Percentiles rank a stretch among this genome's conserved stretches.
Evolutionary conservation across 2,113 vertebrate species (phyloP).

Genomic region (Phrynocephalus versicolor): DNA sequence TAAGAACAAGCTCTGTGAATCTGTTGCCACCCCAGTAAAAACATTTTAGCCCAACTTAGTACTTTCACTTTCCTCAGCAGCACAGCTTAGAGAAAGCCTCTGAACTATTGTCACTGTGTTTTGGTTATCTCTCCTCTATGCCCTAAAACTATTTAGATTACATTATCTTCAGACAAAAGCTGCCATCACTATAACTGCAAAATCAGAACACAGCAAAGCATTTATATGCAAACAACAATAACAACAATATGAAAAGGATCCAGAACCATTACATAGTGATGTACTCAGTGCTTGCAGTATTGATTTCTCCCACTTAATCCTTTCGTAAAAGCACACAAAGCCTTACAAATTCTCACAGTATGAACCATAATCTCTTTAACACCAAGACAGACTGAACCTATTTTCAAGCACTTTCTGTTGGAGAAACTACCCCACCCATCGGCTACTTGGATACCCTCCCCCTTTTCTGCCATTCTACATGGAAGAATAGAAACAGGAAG

Average conservation of each 20-base stretch:
- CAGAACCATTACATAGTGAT: constrained; percentile 20
- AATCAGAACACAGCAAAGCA: constrained; percentile 13
- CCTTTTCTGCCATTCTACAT: constrained; percentile 31
- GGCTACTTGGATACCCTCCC: background rate
- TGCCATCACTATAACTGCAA: constrained; percentile 35
- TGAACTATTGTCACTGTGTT: background rate
- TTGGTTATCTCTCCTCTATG: background rate
- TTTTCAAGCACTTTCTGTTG: constrained; percentile 57
- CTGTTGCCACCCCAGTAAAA: background rate
- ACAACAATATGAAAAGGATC: constrained; percentile 44
- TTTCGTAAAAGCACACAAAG: constrained; percentile 60
- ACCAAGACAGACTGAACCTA: constrained; percentile 36
- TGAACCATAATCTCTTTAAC: constrained; percentile 66
- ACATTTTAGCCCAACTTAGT: background rate
- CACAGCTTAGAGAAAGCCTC: background rate
- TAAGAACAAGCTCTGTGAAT: background rate
- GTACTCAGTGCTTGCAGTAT: constrained; percentile 57
- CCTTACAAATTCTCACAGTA: constrained; percentile 68
- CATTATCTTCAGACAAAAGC: constrained; percentile 37
- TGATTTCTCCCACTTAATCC: constrained; percentile 61
- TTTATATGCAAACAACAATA: background rate
- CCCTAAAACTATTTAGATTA: constrained; percentile 20
- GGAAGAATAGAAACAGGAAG: constrained; percentile 24
- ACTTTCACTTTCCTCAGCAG: background rate
- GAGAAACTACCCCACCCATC: constrained; percentile 22